Evolutionary conservation across 2,888 invertebrate genomes (phyloP).

Genomic region (Galerucella nymphaeae): DNA sequence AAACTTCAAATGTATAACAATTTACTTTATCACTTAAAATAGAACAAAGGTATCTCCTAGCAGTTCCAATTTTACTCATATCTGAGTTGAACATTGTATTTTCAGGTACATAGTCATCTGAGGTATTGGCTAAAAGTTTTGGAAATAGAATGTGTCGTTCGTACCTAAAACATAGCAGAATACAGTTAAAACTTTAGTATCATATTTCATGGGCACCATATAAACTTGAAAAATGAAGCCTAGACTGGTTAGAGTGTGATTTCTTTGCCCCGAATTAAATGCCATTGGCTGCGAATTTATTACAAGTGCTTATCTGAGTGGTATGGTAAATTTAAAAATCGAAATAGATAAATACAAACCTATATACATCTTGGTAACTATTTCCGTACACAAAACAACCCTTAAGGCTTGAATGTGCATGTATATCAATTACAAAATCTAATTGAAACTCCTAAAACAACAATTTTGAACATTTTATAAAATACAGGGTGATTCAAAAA

Average conservation of each 20-base stretch:
- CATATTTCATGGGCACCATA: no score
- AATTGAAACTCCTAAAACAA: conserved; percentile 71
- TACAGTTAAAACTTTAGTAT: no score
- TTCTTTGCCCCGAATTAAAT: no score
- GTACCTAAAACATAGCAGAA: conserved; percentile 71
- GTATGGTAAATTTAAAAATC: background rate
- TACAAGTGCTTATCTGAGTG: background rate
- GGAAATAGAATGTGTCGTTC: conserved; percentile 96
- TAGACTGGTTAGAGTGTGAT: no score
- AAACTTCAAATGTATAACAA: conserved; percentile 91
- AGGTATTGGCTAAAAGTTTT: conserved; percentile 86
- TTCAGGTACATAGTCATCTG: conserved; percentile 87
- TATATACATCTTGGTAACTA: conserved; percentile 90
- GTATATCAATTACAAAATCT: conserved; percentile 95
- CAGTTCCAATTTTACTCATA: conserved; percentile 84
- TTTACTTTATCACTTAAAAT: conserved; percentile 82
- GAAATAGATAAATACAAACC: conserved; percentile 64
- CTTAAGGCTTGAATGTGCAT: conserved; percentile 91
- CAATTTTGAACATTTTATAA: background rate
- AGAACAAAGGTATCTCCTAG: conserved; percentile 84
- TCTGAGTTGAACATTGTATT: conserved; percentile 96
- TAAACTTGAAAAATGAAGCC: no score
- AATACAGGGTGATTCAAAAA: no score
- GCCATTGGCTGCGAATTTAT: no score
- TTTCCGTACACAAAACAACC: conserved; percentile 97